phyloP scores from a whole-genome alignment of 2,113 vertebrate species.

The Agapornis roseicollis region DNA sequence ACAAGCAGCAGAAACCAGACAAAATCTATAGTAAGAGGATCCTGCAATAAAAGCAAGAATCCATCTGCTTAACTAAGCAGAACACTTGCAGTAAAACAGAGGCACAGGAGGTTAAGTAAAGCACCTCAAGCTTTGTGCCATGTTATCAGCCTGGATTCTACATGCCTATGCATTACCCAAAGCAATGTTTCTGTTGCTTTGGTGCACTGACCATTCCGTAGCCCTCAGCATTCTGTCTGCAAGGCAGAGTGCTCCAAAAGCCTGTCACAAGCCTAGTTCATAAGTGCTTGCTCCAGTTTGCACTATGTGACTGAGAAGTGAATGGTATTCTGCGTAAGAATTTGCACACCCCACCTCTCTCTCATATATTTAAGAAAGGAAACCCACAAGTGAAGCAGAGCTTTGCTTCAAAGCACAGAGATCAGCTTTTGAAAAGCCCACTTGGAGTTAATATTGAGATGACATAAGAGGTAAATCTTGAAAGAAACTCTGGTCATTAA shows the following conservation, averaged over 20 bases:
- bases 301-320: not conserved
- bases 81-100: not conserved
- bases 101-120: not conserved
- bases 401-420: not conserved
- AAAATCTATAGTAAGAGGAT: not conserved
- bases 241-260: not conserved
- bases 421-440: not conserved
- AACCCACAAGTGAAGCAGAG: not conserved
- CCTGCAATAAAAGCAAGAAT: not conserved
- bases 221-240: not conserved
- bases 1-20: not conserved
- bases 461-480: not conserved
- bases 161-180: not conserved
- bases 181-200: not conserved
- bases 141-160: not conserved
- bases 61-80: not conserved
- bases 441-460: conserved; percentile 1
- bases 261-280: not conserved
- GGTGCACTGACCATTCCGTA: not conserved
- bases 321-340: not conserved
- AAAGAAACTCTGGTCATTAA: not conserved
- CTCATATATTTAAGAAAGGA: not conserved
- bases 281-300: not conserved
- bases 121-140: not conserved
- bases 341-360: not conserved